Evolutionary conservation across 2,888 invertebrate species (phyloP), one percentile per base, ranked within the genome.

Genomic region (Leucoma salicis): DNA sequence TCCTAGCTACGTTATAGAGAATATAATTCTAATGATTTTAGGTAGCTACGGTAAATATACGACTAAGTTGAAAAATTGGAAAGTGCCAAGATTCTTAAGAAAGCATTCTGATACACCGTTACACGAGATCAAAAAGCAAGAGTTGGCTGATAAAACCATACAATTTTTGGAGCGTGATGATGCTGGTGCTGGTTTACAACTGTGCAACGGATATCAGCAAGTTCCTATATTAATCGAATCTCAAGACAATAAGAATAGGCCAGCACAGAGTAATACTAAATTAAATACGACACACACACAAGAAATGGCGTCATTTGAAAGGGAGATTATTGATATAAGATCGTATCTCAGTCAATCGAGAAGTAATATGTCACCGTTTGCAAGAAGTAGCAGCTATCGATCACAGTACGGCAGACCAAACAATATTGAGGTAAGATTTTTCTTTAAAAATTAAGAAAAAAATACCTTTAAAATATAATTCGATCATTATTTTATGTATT

Each of bases 311-410:
- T 88, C 90, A 46, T 92, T 91, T 50, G 92, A 92, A 49, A 86
- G 79, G 49, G 94, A 94, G 65, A 91, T 92, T 15, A 93, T 94
- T 45, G 94, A 94, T 63, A 92, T 94, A 29, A 91, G 94, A 55
- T 94, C 94, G 8, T 94, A 94, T 63, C 91, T 94, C 50, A 94
- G 94, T 58, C 94, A 94, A 68, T 94, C 94, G 2, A 82, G 94
- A 49, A 93, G 94, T 70, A 94, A 94, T 64, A 93, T 94, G 71
- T 91, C 93, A 8, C 92, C 93, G 1, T 94, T 94, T 57, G 92
- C 93, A 2, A 87, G 94, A 59, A 92, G 93, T 39, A 93, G 94
- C 65, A 94, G 94, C 75, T 94, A 93, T 70, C 87, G 93, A 41
- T 93, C 94, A 5, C 93, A 94, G 62, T 93, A 93, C 57, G 92